A percentile compares a stretch with the other conserved stretches of the same genome.
phyloP scores from a whole-genome alignment of 64 coral and sea anemone species.

The Acropora tenuis region DNA sequence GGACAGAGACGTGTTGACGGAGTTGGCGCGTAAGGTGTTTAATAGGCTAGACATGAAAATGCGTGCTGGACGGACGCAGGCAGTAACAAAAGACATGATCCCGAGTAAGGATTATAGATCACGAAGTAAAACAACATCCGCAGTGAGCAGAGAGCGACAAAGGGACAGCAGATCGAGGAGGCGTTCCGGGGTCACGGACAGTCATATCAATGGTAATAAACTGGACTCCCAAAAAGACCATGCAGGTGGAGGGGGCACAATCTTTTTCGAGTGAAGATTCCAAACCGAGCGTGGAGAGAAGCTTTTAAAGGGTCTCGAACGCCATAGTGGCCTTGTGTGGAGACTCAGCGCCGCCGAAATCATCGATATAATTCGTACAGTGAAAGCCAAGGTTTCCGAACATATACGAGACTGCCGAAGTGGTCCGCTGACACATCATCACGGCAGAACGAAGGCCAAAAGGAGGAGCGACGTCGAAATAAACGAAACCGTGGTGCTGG shows the following conservation, averaged over 20 bases:
- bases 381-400: too few species aligned
- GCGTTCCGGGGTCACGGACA: background rate
- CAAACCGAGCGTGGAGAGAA: background rate
- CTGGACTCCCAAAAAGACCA: background rate
- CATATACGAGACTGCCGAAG: too few species aligned
- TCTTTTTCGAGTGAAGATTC: slow-evolving; percentile 21
- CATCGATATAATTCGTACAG: background rate
- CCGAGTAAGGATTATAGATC: slow-evolving; percentile 9
- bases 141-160: background rate
- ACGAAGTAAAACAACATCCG: background rate
- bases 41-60: background rate
- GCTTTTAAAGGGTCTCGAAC: background rate
- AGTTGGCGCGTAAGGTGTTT: background rate
- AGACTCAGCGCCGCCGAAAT: background rate
- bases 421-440: too few species aligned
- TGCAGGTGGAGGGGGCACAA: background rate
- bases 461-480: too few species aligned
- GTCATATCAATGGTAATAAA: slow-evolving; percentile 1
- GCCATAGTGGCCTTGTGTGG: background rate
- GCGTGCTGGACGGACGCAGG: background rate
- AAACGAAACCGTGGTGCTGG: too few species aligned
- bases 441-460: too few species aligned
- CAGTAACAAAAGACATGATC: background rate
- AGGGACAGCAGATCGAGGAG: background rate
- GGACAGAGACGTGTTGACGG: background rate